These are phyloP conservation scores for Notarius lentiginosus DNA, from an alignment of 2,113 vertebrate genomes.

Conservation along the genomic window DNA sequence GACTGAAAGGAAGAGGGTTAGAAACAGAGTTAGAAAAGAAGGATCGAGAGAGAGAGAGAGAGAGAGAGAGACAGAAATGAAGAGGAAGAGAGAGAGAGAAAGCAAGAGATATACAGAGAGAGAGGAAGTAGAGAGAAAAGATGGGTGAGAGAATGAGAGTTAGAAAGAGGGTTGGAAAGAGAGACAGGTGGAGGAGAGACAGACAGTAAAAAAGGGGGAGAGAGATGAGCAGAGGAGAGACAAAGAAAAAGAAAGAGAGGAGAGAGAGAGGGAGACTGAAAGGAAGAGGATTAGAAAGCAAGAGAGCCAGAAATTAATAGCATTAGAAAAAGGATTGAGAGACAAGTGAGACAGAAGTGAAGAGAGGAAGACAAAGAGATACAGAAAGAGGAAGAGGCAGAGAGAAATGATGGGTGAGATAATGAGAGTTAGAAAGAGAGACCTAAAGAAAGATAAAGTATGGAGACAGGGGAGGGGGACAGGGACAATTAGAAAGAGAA, in stretches of 20 bases:
- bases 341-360: background rate
- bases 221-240: background rate
- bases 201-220: background rate
- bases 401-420: background rate
- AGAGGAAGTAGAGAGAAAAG: background rate
- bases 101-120: background rate
- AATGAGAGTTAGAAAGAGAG: background rate
- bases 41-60: background rate
- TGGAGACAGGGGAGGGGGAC: slow-evolving; percentile 3
- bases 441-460: too few relatives aligned
- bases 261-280: background rate
- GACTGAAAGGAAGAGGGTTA: background rate
- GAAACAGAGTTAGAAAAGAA: too few relatives aligned
- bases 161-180: background rate
- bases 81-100: background rate
- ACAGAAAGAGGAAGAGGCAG: background rate
- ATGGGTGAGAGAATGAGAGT: background rate
- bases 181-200: background rate
- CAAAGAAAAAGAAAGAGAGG: background rate
- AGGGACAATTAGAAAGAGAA: background rate
- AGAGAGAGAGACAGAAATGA: background rate
- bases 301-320: background rate
- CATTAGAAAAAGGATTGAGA: background rate
- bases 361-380: background rate
- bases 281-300: background rate